Percentiles rank a stretch among this genome's conserved stretches.
Conservation (phyloP, 2,797 vertebrate genomes). For the Centropyge bicolor region DNA sequence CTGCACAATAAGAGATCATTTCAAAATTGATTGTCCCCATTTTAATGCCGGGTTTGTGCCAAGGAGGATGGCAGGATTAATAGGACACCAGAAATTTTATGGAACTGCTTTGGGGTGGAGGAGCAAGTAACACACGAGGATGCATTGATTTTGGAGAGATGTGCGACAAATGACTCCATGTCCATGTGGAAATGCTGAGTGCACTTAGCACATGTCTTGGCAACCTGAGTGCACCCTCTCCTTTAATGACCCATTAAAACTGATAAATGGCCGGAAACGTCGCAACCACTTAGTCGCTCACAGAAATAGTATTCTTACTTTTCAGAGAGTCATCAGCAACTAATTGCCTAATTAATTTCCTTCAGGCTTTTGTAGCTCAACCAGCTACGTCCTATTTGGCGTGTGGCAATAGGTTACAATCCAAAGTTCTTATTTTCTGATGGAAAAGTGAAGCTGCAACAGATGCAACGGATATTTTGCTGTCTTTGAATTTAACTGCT, state of each 20-base stretch:
- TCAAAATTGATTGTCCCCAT: neutral
- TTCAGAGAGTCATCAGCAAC: conserved; percentile 34
- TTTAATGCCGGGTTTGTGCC: neutral
- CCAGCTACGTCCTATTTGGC: conserved; percentile 14
- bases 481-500: neutral
- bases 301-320: conserved; percentile 44
- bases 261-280: conserved; percentile 62
- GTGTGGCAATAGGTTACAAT: neutral
- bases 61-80: neutral
- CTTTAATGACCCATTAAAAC: conserved; percentile 64
- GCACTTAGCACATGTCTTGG: conserved; percentile 59
- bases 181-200: conserved; percentile 48
- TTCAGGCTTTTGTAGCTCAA: conserved; percentile 17
- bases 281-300: conserved; percentile 52
- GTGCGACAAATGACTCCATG: neutral
- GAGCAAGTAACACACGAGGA: conserved; percentile 12
- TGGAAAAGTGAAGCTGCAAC: neutral
- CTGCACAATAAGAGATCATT: neutral
- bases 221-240: conserved; percentile 41
- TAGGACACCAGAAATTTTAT: neutral
- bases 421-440: neutral
- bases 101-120: neutral
- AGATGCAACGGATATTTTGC: neutral
- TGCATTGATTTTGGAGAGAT: conserved; percentile 21
- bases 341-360: conserved; percentile 44